These are phyloP conservation scores for Charaxes varanes DNA, from an alignment of 1,140 invertebrate species.

Conservation along the genomic window DNA sequence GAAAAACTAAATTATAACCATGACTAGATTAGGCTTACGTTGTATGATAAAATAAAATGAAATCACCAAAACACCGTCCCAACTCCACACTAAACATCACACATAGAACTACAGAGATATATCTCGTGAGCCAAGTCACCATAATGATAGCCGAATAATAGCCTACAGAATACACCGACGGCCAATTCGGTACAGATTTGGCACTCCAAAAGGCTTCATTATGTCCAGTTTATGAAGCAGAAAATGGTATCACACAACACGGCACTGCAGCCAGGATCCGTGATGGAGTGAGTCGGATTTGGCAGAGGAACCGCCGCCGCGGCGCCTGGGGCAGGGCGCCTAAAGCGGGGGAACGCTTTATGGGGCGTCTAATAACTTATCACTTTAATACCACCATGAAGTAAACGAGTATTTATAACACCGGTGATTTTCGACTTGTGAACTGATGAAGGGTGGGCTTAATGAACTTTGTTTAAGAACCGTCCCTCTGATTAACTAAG, in stretches of 20 bases:
- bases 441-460: not conserved
- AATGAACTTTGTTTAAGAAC: too few relatives aligned
- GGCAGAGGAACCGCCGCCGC: slow-evolving; percentile 37
- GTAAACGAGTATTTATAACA: slow-evolving; percentile 43
- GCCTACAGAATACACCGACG: slow-evolving; percentile 2
- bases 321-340: slow-evolving; percentile 37
- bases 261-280: slow-evolving; percentile 40
- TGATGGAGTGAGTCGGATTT: slow-evolving; percentile 54
- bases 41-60: too few relatives aligned
- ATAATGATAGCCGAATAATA: slow-evolving; percentile 1
- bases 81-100: too few relatives aligned
- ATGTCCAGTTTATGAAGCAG: slow-evolving; percentile 47
- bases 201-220: slow-evolving; percentile 31
- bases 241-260: slow-evolving; percentile 50
- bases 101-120: too few relatives aligned
- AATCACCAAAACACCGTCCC: too few relatives aligned
- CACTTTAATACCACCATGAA: slow-evolving; percentile 67
- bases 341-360: slow-evolving; percentile 45
- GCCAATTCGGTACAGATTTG: slow-evolving; percentile 25
- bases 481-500: too few relatives aligned
- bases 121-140: not conserved
- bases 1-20: too few relatives aligned
- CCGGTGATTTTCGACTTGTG: slow-evolving; percentile 1
- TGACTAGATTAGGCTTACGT: too few relatives aligned
- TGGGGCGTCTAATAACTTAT: slow-evolving; percentile 66